Base-by-base conservation (phyloP, 2,888 invertebrate genomes). In the Agriopis marginaria region DNA sequence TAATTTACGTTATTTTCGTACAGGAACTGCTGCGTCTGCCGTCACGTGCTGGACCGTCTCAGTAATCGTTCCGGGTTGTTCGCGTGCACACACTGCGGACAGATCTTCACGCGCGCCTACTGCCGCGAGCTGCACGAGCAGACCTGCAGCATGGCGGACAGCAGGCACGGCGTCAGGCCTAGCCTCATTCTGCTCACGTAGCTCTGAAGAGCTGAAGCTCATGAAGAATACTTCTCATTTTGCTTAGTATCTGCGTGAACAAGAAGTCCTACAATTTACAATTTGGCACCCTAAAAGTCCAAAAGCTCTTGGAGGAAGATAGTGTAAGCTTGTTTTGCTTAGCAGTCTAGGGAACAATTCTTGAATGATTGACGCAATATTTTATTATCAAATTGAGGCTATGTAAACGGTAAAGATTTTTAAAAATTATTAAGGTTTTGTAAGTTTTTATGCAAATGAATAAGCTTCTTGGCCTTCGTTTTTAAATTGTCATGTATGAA, bases 81-180 rank as follows among this genome's bases (percentile, higher is more conserved):
- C 77, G 60, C 76, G 40, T 93, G 93, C 63, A 80, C 77, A 65
- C 84, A 89, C 75, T 93, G 93, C 64, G 89, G 91, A 0, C 83
- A 89, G 74, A 76, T 81, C 65, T 93, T 93, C 75, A 86, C 88
- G 3, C 79, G 92, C 12, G 89, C 92, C 0, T 92, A 93, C 79
- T 93, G 93, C 78, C 87, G 91, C 40, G 87, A 93, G 73, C 82
- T 93, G 12, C 93, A 93, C 56, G 86, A 93, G 77, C 79, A 85
- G 62, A 67, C 78, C 0, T 93, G 93, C 65, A 89, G 86, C 32
- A 79, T 63, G 62, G 77, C 79, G 0, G 88, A 87, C 14, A 71
- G 45, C 23, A 12, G 7, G 0, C 82, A 79, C 17, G 87, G 90
- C 8, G 78, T 81, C 17, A 65, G 75, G 0, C 77, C 89, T 4